Evolutionary conservation across 2,797 vertebrate species (phyloP), one percentile per base, ranked within the genome.

Genomic region (Orientallactaga sibirica): DNA sequence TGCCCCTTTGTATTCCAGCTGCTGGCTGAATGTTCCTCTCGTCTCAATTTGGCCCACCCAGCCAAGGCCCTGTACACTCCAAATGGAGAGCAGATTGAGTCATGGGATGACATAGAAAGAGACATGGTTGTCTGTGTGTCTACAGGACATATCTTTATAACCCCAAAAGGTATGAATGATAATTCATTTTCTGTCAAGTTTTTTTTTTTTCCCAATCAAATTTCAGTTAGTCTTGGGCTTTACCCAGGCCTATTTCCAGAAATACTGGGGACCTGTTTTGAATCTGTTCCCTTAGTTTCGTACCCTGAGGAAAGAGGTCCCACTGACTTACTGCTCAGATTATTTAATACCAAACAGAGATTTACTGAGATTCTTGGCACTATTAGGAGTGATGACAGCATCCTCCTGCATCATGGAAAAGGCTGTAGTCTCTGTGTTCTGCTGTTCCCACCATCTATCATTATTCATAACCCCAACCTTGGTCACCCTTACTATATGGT

Each of bases 61-160:
- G 96, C 97, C 71, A 81, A 86, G 70, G 41, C 37, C 37, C 75
- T 97, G 19, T 93, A 92, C 9, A 95, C 81, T 3, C 15, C 76
- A 5, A 62, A 55, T 3, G 58, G 97, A 41, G 89, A 96, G 25
- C 90, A 18, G 16, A 43, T 93, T 55, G 58, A 96, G n/a, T 86
- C 96, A 0, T 96, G 96, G 97, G 96, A 96, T 0, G 91, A 97
- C 64, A 61, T 91, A 70, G 95, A 97, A 43, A 83, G 93, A n/a
- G 86, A 97, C 88, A 84, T 85, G 96, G 58, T 78, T 83, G 68
- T 98, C 37, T 97, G 97, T 61, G 96, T 96, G 93, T 98, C 98
- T 64, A 41, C 81, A 24, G 97, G 97, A 95, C 94, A 77, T n/a
- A 77, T 88, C 43, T 97, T 97, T 82, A 43, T 88, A 58, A 97